A percentile compares a stretch with the other conserved stretches of the same genome.
phyloP scores from a whole-genome alignment of 2,113 vertebrate genomes.

The Pyxicephalus adspersus region DNA sequence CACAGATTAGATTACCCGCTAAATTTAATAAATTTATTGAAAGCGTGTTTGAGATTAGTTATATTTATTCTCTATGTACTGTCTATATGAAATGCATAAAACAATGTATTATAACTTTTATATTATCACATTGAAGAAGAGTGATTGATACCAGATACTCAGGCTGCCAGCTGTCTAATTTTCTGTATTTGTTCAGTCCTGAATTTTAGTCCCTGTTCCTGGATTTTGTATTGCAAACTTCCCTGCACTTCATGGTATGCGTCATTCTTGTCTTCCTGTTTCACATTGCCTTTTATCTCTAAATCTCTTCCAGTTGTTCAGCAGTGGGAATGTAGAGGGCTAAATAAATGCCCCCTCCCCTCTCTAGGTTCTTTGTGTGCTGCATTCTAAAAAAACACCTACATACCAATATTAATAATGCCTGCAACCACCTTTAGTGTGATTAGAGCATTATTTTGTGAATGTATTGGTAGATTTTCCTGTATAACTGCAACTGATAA shows the following conservation, averaged over 20 bases:
- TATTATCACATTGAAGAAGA: no score
- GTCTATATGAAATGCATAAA: no score
- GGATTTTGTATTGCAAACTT: constrained; percentile 28
- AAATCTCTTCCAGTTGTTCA: constrained; percentile 33
- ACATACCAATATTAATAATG: not conserved
- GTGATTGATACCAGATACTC: no score
- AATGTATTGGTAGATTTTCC: no score
- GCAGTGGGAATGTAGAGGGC: constrained; percentile 14
- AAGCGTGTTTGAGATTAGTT: no score
- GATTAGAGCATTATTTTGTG: not conserved
- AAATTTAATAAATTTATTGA: no score
- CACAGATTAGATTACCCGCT: no score
- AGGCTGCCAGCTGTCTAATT: not conserved
- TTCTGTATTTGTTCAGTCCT: not conserved
- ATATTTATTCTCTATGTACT: no score
- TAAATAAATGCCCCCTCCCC: constrained; percentile 6
- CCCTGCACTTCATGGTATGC: constrained; percentile 2
- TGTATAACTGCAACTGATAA: no score
- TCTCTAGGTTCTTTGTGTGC: constrained; percentile 8
- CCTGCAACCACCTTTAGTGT: not conserved
- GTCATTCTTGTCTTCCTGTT: constrained; percentile 27
- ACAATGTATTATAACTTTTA: no score
- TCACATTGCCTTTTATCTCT: constrained; percentile 25
- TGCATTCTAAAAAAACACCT: constrained; percentile 1
- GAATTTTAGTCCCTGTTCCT: not conserved